Evolutionary conservation across 2,113 vertebrate genomes (phyloP).

Genomic region (Protobothrops mucrosquamatus): DNA sequence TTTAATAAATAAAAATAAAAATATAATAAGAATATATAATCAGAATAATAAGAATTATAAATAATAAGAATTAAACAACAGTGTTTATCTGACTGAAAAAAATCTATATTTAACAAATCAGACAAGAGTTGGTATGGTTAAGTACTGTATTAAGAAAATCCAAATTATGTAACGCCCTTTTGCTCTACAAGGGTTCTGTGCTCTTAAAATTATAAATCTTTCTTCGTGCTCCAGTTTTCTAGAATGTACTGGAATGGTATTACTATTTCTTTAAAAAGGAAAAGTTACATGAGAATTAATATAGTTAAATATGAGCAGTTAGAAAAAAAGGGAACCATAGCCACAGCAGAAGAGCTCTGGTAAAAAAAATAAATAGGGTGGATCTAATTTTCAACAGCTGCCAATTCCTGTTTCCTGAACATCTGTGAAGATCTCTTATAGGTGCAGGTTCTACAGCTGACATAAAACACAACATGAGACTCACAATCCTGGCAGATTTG

Average conservation of each 20-base stretch:
- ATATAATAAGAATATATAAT: not conserved
- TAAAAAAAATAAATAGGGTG: not conserved
- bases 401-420: not conserved
- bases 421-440: not conserved
- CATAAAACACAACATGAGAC: not conserved
- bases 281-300: not conserved
- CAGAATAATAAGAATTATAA: not conserved
- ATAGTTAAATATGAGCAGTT: not conserved
- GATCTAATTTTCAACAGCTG: slow-evolving; percentile 5
- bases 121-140: not conserved
- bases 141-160: not conserved
- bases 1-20: not conserved
- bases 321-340: too few relatives aligned
- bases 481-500: fast-evolving
- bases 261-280: not conserved
- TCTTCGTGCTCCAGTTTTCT: not conserved
- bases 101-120: not conserved
- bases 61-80: not conserved
- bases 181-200: not conserved
- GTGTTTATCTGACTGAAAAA: not conserved
- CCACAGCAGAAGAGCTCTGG: not conserved
- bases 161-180: not conserved
- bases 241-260: not conserved
- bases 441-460: not conserved
- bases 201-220: not conserved